Percentiles rank a stretch among this genome's conserved stretches.
These are phyloP conservation scores for Lydus trimaculatus DNA, from an alignment of 2,888 invertebrate species.

Conservation along the genomic window DNA sequence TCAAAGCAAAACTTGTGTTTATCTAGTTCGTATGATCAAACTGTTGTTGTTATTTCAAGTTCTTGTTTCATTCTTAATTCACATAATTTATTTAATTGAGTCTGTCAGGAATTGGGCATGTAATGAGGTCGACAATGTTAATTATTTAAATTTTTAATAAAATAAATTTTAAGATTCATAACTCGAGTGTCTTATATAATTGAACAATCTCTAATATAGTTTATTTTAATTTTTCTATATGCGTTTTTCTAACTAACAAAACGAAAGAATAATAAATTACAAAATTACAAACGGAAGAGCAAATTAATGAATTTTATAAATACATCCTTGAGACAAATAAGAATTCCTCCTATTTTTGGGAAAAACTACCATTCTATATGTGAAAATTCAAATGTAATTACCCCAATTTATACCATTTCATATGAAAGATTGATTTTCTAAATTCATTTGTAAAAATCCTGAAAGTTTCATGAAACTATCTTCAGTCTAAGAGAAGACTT, in stretches of 20 bases:
- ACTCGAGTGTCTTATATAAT: not conserved
- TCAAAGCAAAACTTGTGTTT: too few relatives aligned
- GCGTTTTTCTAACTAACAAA: not conserved
- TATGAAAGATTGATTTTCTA: too few relatives aligned
- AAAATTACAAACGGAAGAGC: constrained; percentile 27
- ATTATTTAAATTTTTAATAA: not conserved
- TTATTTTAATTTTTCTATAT: not conserved
- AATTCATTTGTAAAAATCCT: not conserved
- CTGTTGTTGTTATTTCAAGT: not conserved
- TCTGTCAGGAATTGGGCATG: not conserved
- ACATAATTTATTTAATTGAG: not conserved
- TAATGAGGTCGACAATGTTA: not conserved
- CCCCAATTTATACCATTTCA: too few relatives aligned
- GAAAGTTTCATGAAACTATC: not conserved
- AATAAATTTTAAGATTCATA: not conserved
- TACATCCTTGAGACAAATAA: constrained; percentile 17
- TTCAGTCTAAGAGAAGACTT: not conserved
- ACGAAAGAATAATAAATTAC: constrained; percentile 12
- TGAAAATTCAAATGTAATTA: too few relatives aligned
- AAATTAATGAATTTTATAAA: constrained; percentile 19
- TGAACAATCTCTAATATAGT: not conserved
- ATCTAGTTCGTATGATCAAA: too few relatives aligned
- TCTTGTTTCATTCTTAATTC: not conserved
- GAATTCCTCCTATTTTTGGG: not conserved
- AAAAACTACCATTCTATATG: not conserved